Conservation (phyloP, 2,888 invertebrate species). For the Tigriopus californicus region DNA sequence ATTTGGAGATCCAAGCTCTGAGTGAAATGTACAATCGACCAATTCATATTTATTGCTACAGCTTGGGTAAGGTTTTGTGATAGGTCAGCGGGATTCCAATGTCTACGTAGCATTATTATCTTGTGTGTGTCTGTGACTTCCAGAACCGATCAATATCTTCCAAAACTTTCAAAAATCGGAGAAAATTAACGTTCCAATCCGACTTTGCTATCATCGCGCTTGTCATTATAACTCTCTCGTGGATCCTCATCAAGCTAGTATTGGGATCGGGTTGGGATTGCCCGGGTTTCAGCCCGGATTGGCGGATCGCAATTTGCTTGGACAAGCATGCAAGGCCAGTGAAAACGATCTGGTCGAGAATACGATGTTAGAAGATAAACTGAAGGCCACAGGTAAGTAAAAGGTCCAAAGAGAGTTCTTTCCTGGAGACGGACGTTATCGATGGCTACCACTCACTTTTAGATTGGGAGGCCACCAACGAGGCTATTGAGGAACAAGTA, state of each 20-base stretch:
- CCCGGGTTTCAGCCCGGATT: constrained; percentile 57
- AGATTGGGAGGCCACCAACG: constrained; percentile 78
- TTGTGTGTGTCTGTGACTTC: background rate
- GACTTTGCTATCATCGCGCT: constrained; percentile 66
- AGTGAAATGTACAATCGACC: constrained; percentile 72
- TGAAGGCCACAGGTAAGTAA: constrained; percentile 46
- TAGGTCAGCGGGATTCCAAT: background rate
- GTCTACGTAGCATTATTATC: background rate
- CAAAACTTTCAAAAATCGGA: constrained; percentile 49
- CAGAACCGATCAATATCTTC: constrained; percentile 70
- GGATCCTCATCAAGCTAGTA: constrained; percentile 50
- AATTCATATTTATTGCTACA: constrained; percentile 65
- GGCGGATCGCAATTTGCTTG: constrained; percentile 47
- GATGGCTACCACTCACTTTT: background rate
- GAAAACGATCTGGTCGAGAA: constrained; percentile 62
- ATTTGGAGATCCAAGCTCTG: constrained; percentile 75
- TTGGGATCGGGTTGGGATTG: constrained; percentile 51
- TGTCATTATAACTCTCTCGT: constrained; percentile 74
- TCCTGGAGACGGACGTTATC: no score
- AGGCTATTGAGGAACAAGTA: constrained; percentile 71
- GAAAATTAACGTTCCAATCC: constrained; percentile 42
- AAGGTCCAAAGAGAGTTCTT: no score
- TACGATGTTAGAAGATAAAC: constrained; percentile 76
- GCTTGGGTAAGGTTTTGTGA: constrained; percentile 27
- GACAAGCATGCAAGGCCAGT: constrained; percentile 53